A percentile compares a stretch with the other conserved stretches of the same genome.
phyloP scores from a whole-genome alignment of 2,113 vertebrate genomes.

The Seriola rivoliana region DNA sequence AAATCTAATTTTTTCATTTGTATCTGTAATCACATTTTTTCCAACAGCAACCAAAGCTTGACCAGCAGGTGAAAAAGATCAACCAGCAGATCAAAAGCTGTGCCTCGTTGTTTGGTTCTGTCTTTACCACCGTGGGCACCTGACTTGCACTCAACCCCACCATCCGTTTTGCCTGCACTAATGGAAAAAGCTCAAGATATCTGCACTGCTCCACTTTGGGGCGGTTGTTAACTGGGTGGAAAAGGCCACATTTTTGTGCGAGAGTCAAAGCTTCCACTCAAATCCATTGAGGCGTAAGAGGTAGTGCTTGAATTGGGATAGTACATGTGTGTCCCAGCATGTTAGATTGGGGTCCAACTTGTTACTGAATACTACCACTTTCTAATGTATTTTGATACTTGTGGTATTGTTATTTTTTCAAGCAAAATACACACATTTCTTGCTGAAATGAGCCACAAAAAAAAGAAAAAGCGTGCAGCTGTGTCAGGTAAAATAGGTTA shows the following conservation, averaged over 20 bases:
- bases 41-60: not conserved
- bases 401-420: not conserved
- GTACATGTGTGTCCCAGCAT: not conserved
- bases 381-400: not conserved
- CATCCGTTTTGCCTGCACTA: constrained; percentile 40
- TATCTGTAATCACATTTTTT: constrained; percentile 7
- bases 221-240: constrained; percentile 31
- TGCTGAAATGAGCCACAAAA: not conserved
- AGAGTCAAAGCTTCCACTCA: constrained; percentile 40
- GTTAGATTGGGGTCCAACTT: not conserved
- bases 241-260: constrained; percentile 32
- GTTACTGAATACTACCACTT: not conserved
- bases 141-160: constrained; percentile 43
- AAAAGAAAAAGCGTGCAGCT: not conserved
- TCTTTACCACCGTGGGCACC: constrained; percentile 7
- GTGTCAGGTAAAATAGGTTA: not conserved
- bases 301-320: not conserved
- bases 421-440: not conserved
- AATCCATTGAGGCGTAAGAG: constrained; percentile 15
- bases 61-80: constrained; percentile 46
- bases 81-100: constrained; percentile 39
- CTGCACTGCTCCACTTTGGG: constrained; percentile 27
- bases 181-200: constrained; percentile 42
- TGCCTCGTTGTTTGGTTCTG: constrained; percentile 33
- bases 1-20: constrained; percentile 6